Conservation (phyloP, 2,113 vertebrate species). For the Chaetorhynchus papuensis region DNA sequence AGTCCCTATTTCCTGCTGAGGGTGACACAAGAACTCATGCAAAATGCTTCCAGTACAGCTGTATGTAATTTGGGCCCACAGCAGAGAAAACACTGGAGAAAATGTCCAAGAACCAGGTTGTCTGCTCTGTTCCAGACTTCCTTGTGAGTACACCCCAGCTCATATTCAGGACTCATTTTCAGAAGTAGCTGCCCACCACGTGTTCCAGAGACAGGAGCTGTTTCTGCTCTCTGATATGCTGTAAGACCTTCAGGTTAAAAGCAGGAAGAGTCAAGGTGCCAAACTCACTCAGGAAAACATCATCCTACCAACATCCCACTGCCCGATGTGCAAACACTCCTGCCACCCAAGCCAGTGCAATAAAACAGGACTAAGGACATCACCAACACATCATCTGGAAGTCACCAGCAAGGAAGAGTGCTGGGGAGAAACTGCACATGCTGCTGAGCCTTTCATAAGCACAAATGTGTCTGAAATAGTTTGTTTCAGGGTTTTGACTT, state of each 20-base stretch:
- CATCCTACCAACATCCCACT: background rate
- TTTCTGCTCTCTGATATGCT: background rate
- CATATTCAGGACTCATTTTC: background rate
- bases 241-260: background rate
- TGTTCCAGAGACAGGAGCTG: background rate
- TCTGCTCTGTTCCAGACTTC: background rate
- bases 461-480: background rate
- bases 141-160: background rate
- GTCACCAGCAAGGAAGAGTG: background rate
- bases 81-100: background rate
- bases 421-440: background rate
- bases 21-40: background rate
- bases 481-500: background rate
- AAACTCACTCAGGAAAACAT: background rate
- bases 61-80: background rate
- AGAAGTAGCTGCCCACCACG: fast-evolving
- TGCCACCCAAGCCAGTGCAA: background rate
- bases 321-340: background rate
- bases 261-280: background rate
- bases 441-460: background rate
- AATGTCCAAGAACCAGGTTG: background rate
- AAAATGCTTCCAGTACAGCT: background rate
- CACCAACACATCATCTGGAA: background rate
- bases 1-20: background rate
- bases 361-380: background rate